A percentile compares a stretch with the other conserved stretches of the same genome.
Evolutionary conservation across 2,797 vertebrate species (phyloP).

Genomic region (Poecilia gillii): DNA sequence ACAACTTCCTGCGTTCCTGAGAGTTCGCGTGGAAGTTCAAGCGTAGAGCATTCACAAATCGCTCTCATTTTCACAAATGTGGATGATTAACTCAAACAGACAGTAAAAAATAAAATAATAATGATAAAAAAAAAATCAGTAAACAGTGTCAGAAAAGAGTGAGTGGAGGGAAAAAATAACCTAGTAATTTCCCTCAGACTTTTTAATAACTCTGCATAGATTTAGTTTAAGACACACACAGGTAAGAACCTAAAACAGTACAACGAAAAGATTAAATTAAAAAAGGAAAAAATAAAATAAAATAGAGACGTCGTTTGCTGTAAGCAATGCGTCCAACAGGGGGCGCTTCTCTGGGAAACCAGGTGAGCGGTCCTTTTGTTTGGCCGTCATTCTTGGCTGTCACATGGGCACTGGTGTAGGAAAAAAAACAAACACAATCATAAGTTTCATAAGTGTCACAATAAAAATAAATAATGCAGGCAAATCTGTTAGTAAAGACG

Average conservation of each 20-base stretch:
- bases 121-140: neutral
- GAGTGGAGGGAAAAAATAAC: constrained; percentile 5
- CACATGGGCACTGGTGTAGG: constrained; percentile 74
- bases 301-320: constrained; percentile 19
- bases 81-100: constrained; percentile 14
- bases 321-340: constrained; percentile 21
- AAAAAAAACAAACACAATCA: neutral
- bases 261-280: constrained; percentile 22
- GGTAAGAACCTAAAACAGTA: constrained; percentile 65
- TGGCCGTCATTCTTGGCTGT: constrained; percentile 51
- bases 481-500: neutral
- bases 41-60: constrained; percentile 11
- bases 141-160: constrained; percentile 22
- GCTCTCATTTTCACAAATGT: neutral
- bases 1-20: neutral
- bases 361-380: constrained; percentile 35
- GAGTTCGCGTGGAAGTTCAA: neutral
- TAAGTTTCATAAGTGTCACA: neutral
- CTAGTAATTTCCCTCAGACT: constrained; percentile 48
- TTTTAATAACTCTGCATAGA: constrained; percentile 66
- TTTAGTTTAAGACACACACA: constrained; percentile 74
- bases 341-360: constrained; percentile 29
- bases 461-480: neutral
- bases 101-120: neutral
- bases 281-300: neutral